Base-by-base conservation (phyloP, 2,113 vertebrate genomes). In the Ranitomeya variabilis region DNA sequence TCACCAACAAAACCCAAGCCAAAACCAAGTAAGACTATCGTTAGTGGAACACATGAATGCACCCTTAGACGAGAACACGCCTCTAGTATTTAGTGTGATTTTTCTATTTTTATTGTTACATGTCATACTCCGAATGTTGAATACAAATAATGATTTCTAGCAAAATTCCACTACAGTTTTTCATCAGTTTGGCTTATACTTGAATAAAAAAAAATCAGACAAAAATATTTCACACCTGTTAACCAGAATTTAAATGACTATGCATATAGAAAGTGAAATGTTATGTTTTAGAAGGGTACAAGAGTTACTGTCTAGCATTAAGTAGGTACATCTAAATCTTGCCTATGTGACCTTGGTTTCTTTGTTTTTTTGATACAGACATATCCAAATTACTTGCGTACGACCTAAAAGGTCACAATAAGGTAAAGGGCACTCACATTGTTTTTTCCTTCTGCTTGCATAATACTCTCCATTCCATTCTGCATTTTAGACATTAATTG, bases 311-410 rank as follows among this genome's bases (percentile, higher is more conserved):
- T 88, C 67, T 73, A 37, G 67, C 78, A 78, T 88, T 88, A 78
- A 78, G 71, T 78, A 52, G 87, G 52, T 78, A 80, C 73, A 78
- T 71, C 71, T 64, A 16, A 57, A 16, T 85, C 81, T 85, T 81
- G 89, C 55, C 86, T 87, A 18, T 64, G 37, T 88, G 77, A 84
- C 86, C 77, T 80, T 60, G 57, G 14, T 60, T 83, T 21, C 51
- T 93, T 64, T 51, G 92, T 91, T 95, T 91, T 95, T 94, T 93
- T 94, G 92, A 92, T 94, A 92, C 93, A 92, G 83, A 88, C 87
- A 83, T 90, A 89, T 91, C 85, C 82, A 85, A 26, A 81, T 89
- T 88, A 80, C 90, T 82, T 90, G 88, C 85, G 54, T 31, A 45
- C 16, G 74, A 87, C 81, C 60, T 87, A 84, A 90, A 74, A 80